Percentiles rank a stretch among this genome's conserved stretches.
phyloP scores from a whole-genome alignment of 2,888 invertebrate genomes.

The Microctonus aethiopoides region DNA sequence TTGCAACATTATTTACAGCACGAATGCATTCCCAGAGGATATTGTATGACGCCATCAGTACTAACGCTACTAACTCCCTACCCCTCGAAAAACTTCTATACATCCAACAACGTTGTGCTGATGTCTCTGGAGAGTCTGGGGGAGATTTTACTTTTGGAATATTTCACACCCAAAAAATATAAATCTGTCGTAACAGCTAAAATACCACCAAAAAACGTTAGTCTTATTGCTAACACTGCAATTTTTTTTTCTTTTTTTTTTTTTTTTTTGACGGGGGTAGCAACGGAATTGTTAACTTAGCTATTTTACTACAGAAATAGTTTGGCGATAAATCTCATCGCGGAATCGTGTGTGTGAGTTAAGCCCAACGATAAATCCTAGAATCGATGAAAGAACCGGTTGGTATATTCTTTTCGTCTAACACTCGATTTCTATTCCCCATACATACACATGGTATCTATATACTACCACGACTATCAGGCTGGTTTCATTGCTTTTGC shows the following conservation, averaged over 20 bases:
- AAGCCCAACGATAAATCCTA: constrained; percentile 24
- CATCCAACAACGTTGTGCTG: background rate
- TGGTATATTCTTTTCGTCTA: background rate
- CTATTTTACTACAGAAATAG: constrained; percentile 18
- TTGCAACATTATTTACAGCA: constrained; percentile 43
- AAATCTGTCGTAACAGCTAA: constrained; percentile 17
- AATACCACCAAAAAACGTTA: constrained; percentile 12
- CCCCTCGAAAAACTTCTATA: background rate
- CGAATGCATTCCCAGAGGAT: constrained; percentile 26
- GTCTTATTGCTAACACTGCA: constrained; percentile 13
- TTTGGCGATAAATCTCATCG: constrained; percentile 27
- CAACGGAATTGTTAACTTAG: constrained; percentile 21
- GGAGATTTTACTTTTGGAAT: constrained; percentile 14
- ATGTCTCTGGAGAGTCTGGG: constrained; percentile 14
- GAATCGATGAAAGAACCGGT: constrained; percentile 24
- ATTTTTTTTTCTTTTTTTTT: background rate
- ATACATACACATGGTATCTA: background rate
- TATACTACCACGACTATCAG: background rate
- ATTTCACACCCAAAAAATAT: constrained; percentile 20
- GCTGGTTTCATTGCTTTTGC: background rate
- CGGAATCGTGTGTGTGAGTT: constrained; percentile 3
- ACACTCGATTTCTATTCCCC: constrained; percentile 13
- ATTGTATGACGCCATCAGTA: constrained; percentile 11
- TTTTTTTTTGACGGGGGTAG: background rate
- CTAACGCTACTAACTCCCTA: background rate